Evolutionary conservation across 2,888 invertebrate species (phyloP).

Genomic region (Aphrophora alni): DNA sequence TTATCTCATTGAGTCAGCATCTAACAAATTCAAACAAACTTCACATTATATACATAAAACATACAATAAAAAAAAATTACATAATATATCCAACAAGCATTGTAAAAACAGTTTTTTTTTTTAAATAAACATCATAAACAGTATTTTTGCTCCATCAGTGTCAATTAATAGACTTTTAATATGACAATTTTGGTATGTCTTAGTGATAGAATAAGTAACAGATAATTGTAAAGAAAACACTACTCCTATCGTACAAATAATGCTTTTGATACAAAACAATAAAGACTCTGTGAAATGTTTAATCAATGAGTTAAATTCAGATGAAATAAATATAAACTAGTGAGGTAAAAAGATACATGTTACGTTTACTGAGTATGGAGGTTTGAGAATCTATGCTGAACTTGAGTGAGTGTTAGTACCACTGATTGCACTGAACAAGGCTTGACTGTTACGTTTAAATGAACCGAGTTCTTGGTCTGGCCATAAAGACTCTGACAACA

Average conservation of each 20-base stretch:
- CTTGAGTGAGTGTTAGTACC: slow-evolving; percentile 82
- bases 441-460: slow-evolving; percentile 77
- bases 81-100: not conserved
- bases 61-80: not conserved
- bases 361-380: not conserved
- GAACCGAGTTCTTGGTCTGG: slow-evolving; percentile 62
- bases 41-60: not conserved
- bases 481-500: slow-evolving; percentile 77
- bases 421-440: slow-evolving; percentile 79
- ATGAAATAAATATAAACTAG: not conserved
- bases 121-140: too few relatives aligned
- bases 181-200: too few relatives aligned
- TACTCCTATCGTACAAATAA: not conserved
- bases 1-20: not conserved
- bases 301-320: not conserved
- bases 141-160: too few relatives aligned
- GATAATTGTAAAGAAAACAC: too few relatives aligned
- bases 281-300: not conserved
- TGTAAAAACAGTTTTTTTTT: too few relatives aligned
- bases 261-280: not conserved
- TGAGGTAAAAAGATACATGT: not conserved
- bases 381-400: slow-evolving; percentile 65
- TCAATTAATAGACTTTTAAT: too few relatives aligned
- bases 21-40: not conserved
- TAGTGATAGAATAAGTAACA: not conserved